Evolutionary conservation across 2,113 vertebrate species (phyloP).

Genomic region (Ailuropoda melanoleuca): DNA sequence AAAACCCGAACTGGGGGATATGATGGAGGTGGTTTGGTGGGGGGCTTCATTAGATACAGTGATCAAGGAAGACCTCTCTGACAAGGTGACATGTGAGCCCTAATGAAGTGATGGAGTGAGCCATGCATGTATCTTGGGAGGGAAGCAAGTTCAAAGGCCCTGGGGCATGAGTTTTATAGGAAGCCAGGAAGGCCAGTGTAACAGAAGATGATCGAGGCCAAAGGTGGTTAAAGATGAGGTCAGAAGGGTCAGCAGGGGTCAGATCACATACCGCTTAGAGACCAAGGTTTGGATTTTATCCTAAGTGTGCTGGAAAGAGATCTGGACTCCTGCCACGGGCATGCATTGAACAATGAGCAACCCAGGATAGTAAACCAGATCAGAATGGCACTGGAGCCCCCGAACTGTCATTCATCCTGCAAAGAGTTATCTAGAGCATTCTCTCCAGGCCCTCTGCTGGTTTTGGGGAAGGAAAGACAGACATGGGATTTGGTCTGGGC

Average conservation of each 20-base stretch:
- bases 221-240: not conserved
- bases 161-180: not conserved
- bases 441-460: not conserved
- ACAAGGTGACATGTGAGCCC: not conserved
- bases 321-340: not conserved
- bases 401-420: not conserved
- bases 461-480: not conserved
- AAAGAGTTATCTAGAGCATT: not conserved
- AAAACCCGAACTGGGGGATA: rapidly evolving
- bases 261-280: not conserved
- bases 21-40: not conserved
- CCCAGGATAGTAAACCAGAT: not conserved
- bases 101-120: not conserved
- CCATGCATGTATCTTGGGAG: not conserved
- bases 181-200: not conserved
- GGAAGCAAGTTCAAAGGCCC: not conserved
- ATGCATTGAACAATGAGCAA: rapidly evolving
- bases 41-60: too few relatives aligned
- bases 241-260: not conserved
- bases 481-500: too few relatives aligned
- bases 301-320: not conserved
- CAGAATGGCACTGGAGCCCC: not conserved
- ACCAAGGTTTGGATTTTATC: not conserved
- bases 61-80: not conserved
- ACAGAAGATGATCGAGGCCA: rapidly evolving